Conservation (phyloP, 2,113 vertebrate species). For the Stigmatopora argus region DNA sequence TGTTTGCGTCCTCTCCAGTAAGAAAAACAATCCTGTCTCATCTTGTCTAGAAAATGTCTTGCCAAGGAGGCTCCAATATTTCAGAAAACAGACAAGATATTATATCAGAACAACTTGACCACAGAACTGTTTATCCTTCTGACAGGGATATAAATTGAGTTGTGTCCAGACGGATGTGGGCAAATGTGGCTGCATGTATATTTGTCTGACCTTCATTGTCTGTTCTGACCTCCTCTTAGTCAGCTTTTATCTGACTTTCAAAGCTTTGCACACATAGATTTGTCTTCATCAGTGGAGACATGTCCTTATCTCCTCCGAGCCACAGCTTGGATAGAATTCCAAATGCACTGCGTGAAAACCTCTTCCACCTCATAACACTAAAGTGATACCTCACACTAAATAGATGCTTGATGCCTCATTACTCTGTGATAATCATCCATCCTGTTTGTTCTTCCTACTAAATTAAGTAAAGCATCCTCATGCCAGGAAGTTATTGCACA, state of each 20-base stretch:
- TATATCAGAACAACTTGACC: constrained; percentile 42
- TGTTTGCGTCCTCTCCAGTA: not conserved
- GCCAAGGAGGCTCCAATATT: constrained; percentile 24
- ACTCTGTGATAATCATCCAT: constrained; percentile 3
- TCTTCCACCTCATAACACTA: constrained; percentile 1
- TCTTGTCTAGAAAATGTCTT: constrained; percentile 28
- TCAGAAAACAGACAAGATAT: constrained; percentile 31
- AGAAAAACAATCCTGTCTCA: constrained; percentile 9
- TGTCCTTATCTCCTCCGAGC: constrained; percentile 16
- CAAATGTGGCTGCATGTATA: constrained; percentile 37
- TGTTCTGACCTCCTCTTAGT: constrained; percentile 9
- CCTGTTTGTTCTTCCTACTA: constrained; percentile 2
- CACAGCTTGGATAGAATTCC: constrained; percentile 5
- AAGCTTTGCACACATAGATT: constrained; percentile 28
- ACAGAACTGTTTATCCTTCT: constrained; percentile 47
- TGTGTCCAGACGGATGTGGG: constrained; percentile 48
- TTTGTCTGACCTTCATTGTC: constrained; percentile 32
- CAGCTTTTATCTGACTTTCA: constrained; percentile 28
- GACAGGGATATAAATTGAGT: constrained; percentile 41
- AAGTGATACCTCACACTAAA: constrained; percentile 1
- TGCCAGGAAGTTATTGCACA: not conserved
- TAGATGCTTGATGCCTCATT: constrained; percentile 12
- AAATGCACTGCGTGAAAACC: constrained; percentile 6
- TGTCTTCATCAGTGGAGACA: constrained; percentile 36
- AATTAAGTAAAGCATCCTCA: constrained; percentile 10